Evolutionary conservation across 2,113 vertebrate genomes (phyloP), one percentile per base, ranked within the genome.

Genomic region (Indicator indicator): DNA sequence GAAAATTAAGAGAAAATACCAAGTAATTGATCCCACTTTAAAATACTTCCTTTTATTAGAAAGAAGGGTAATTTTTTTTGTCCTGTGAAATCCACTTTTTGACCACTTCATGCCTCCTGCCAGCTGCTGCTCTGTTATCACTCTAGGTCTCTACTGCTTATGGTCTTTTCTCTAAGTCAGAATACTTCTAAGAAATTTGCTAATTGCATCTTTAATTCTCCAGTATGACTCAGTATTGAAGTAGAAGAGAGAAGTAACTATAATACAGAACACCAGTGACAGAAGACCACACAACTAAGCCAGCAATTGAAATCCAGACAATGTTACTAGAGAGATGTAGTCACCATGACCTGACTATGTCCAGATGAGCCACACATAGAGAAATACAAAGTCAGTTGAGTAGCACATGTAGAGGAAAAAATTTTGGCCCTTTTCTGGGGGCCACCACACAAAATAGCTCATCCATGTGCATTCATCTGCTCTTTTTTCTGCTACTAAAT

Each of bases 181-280:
- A 55, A 65, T 42, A 44, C 30, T 63, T 63, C 59, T 68, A 48
- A 50, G 23, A 86, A 85, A 94, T 73, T 80, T 48, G 30, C 4
- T 79, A 83, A 59, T 30, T 75, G 8, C 54, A 58, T 72, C 89
- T 90, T 94, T 94, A 90, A 84, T 83, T 96, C 64, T 92, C 30
- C 32, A 32, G 16, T 14, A 71, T 14, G 20, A 65, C 26, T 85
- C 40, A 55, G 8, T 58, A 65, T 38, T 7, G 1, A 76, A 26
- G 13, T 63, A 30, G 7, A 68, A 73, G 6, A 80, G 26, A 71
- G n/a, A 86, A 62, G 33, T 60, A 78, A 18, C 30, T 36, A 32
- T 15, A 56, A 77, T 24, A 63, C 60, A 65, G 77, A 64, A 70
- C 11, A 50, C 7, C 30, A 40, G 20, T 16, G 26, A 88, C 26